These are phyloP conservation scores for Physeter macrocephalus DNA, from an alignment of 2,113 vertebrate genomes.

Conservation along the genomic window DNA sequence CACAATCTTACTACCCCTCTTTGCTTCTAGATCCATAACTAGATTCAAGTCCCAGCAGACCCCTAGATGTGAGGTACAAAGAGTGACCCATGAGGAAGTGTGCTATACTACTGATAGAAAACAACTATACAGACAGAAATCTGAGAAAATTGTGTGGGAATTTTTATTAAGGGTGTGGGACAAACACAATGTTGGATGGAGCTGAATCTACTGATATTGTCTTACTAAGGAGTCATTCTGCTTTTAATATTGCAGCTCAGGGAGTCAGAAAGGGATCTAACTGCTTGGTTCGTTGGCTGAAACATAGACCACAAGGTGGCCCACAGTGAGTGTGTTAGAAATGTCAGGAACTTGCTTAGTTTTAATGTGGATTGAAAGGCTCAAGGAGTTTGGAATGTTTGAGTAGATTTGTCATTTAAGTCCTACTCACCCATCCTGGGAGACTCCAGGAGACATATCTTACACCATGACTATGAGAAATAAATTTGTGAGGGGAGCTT, in stretches of 20 bases:
- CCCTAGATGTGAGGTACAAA: background rate
- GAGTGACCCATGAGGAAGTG: background rate
- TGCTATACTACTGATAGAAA: background rate
- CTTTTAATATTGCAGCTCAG: background rate
- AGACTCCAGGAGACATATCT: no score
- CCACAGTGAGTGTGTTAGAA: background rate
- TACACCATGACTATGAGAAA: no score
- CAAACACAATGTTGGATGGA: background rate
- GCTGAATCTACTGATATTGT: background rate
- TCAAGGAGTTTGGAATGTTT: background rate
- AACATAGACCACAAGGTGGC: background rate
- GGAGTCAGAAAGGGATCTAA: background rate
- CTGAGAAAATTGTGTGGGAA: background rate
- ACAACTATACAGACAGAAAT: background rate
- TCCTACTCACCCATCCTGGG: no score
- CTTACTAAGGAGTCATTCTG: background rate
- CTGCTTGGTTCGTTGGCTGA: background rate
- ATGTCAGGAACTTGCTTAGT: background rate
- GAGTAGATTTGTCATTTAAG: background rate
- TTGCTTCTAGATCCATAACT: background rate
- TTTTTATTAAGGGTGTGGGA: background rate
- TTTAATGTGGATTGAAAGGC: background rate
- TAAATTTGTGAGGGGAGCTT: background rate
- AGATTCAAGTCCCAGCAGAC: no score
- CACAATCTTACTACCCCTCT: background rate